Evolutionary conservation across 2,888 invertebrate genomes (phyloP).

Genomic region (Nemoura dubitans): DNA sequence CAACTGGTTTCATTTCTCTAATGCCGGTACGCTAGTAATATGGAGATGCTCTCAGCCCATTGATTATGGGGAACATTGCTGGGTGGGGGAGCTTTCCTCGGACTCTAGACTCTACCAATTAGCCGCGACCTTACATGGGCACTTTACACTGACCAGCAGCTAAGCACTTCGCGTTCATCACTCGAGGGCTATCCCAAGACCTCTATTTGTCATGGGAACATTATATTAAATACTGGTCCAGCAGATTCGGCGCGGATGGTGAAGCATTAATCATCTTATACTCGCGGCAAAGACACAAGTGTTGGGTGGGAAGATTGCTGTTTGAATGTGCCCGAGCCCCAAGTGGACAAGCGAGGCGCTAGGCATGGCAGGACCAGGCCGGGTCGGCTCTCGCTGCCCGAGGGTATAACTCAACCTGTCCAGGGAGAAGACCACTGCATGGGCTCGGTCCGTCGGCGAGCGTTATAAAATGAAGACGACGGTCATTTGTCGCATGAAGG

Average conservation of each 20-base stretch:
- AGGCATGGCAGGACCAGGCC: too few relatives aligned
- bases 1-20: constrained; percentile 40
- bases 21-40: constrained; percentile 21
- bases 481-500: constrained; percentile 45
- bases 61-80: constrained; percentile 15
- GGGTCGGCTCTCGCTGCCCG: neutral
- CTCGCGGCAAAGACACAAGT: neutral
- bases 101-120: constrained; percentile 31
- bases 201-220: constrained; percentile 46
- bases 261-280: constrained; percentile 43
- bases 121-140: constrained; percentile 36
- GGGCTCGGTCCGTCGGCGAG: neutral
- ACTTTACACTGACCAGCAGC: constrained; percentile 44
- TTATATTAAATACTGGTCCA: constrained; percentile 46
- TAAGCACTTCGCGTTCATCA: constrained; percentile 47
- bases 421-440: neutral
- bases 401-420: constrained; percentile 36
- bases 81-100: constrained; percentile 24
- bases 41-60: constrained; percentile 31
- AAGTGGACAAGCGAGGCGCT: neutral
- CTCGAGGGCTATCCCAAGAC: constrained; percentile 43
- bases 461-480: constrained; percentile 24
- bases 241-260: constrained; percentile 29
- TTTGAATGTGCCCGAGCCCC: neutral
- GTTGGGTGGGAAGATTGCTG: constrained; percentile 21